Percentiles rank a stretch among this genome's conserved stretches.
These are phyloP conservation scores for Acanthopagrus latus DNA, from an alignment of 2,797 vertebrate species.

Conservation along the genomic window DNA sequence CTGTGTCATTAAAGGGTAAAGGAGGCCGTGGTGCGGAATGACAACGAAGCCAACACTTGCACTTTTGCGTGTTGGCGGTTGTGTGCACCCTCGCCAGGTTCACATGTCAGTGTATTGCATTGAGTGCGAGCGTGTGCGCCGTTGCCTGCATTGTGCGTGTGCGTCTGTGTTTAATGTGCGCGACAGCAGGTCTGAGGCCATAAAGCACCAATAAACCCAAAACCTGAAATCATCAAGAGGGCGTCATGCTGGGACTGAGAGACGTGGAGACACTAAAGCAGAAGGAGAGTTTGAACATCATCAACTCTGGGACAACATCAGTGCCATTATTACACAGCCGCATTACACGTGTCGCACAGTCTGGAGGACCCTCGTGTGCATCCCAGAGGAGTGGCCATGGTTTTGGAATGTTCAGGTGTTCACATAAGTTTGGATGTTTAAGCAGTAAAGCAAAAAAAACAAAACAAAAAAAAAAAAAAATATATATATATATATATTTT, in stretches of 20 bases:
- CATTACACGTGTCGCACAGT: neutral
- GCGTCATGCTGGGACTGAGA: conserved; percentile 54
- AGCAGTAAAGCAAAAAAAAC: no score
- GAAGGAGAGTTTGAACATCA: conserved; percentile 39
- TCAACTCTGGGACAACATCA: conserved; percentile 39
- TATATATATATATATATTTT: no score
- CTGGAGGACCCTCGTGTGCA: neutral
- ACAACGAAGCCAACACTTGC: conserved; percentile 28
- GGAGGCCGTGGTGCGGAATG: conserved; percentile 34
- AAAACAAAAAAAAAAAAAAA: no score
- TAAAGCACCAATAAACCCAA: conserved; percentile 82
- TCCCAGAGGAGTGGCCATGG: neutral
- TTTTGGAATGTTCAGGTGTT: neutral
- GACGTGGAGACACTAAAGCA: conserved; percentile 58
- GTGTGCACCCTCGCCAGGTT: conserved; percentile 10
- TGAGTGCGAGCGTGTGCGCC: conserved; percentile 5
- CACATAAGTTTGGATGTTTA: neutral
- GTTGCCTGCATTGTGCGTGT: neutral
- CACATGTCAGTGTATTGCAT: conserved; percentile 24
- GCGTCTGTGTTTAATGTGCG: conserved; percentile 60
- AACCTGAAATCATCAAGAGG: conserved; percentile 66
- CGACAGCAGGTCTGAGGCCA: conserved; percentile 79
- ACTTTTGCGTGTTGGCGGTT: conserved; percentile 5
- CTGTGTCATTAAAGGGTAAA: conserved; percentile 20
- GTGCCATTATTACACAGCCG: conserved; percentile 12